Evolutionary conservation across 2,113 vertebrate genomes (phyloP).

Genomic region (Clinocottus analis): DNA sequence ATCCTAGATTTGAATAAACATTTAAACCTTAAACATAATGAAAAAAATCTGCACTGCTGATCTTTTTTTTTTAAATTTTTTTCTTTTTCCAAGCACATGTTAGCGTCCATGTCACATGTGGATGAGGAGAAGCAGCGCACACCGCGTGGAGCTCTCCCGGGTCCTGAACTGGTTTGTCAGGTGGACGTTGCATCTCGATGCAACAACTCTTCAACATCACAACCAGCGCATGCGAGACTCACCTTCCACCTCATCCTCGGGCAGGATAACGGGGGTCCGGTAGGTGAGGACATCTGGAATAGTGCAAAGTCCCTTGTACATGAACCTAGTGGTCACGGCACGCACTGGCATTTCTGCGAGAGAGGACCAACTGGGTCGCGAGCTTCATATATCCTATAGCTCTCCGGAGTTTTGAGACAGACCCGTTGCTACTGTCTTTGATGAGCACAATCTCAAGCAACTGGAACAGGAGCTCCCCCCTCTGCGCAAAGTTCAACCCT

Average conservation of each 20-base stretch:
- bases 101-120: background rate
- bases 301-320: slow-evolving; percentile 98
- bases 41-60: background rate
- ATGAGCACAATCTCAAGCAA: slow-evolving; percentile 31
- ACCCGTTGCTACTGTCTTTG: slow-evolving; percentile 65
- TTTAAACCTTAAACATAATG: background rate
- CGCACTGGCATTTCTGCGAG: slow-evolving; percentile 96
- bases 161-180: slow-evolving; percentile 44
- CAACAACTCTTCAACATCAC: background rate
- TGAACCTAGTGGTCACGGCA: slow-evolving; percentile 97
- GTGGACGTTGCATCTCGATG: background rate
- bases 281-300: slow-evolving; percentile 92
- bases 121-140: slow-evolving; percentile 5
- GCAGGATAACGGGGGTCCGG: slow-evolving; percentile 89
- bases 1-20: background rate
- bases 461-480: background rate
- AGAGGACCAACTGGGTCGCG: slow-evolving; percentile 77
- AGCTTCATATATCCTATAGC: slow-evolving; percentile 82
- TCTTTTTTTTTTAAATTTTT: background rate
- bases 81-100: background rate
- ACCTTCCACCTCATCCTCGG: slow-evolving; percentile 97
- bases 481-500: slow-evolving; percentile 4
- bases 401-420: slow-evolving; percentile 69
- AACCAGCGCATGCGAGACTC: slow-evolving; percentile 65
- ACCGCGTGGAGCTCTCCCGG: slow-evolving; percentile 51